Conservation (phyloP, 2,888 invertebrate species). For the Rhorus exstirpatorius region DNA sequence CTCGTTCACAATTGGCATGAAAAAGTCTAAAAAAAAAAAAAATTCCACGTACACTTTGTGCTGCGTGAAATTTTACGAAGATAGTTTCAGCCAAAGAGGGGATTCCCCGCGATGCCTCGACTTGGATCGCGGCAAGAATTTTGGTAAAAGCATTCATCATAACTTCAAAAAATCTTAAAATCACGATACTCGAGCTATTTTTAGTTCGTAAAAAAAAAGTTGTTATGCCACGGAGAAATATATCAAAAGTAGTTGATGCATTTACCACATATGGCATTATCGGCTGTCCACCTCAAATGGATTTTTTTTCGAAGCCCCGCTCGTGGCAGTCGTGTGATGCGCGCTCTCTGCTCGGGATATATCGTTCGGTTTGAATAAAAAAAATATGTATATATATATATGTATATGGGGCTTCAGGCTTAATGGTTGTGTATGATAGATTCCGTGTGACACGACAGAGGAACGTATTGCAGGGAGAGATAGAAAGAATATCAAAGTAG, state of each 20-base stretch:
- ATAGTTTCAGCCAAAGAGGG: too few species aligned
- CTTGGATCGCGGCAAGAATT: too few species aligned
- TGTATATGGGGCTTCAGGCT: constrained; percentile 70
- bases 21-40: too few species aligned
- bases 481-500: constrained; percentile 49
- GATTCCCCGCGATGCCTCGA: too few species aligned
- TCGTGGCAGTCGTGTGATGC: constrained; percentile 53
- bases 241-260: constrained; percentile 15
- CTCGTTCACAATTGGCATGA: too few species aligned
- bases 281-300: constrained; percentile 36
- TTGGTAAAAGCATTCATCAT: too few species aligned
- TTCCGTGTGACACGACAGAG: constrained; percentile 47
- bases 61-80: too few species aligned
- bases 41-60: too few species aligned
- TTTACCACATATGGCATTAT: constrained; percentile 4
- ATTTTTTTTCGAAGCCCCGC: constrained; percentile 60
- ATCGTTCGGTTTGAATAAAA: constrained; percentile 60
- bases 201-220: constrained; percentile 21
- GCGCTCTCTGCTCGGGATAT: constrained; percentile 58
- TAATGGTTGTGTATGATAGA: constrained; percentile 66
- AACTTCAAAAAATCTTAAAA: too few species aligned
- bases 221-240: constrained; percentile 11
- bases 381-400: too few species aligned
- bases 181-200: too few species aligned
- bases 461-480: too few species aligned